Evolutionary conservation across 92 coral and sea anemone species (phyloP), one percentile per base, ranked within the genome.

Genomic region (Palythoa grandiflora): DNA sequence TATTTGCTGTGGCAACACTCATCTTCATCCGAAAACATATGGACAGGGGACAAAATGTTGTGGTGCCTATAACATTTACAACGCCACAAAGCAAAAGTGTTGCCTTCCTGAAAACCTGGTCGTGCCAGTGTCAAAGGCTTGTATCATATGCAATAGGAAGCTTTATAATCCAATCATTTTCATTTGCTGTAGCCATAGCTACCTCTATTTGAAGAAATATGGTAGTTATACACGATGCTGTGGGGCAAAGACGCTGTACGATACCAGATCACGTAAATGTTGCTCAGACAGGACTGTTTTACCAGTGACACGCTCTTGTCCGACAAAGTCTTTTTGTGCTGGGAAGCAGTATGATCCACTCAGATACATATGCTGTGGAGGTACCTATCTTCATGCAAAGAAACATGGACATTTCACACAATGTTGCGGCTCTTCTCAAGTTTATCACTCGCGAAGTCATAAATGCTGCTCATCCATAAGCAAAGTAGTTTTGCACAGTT

Each of bases 321-420:
- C 48, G 17, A 38, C 73, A 40, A 17, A 68, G 48, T 21, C 84
- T 3, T 14, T 79, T 14, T 79, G 84, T 79, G 38, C 60, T 60
- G 84, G 73, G 13, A 63, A 80, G 57, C 54, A 68, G 17, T 80
- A 80, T 48, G 21, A 80, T 20, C 68, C 84, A n/a, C 68, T 37
- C 53, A 80, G 35, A 20, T 20, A 17, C 73, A 80, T 80, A n/a
- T 80, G 84, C 57, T 80, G 84, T 40, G 84, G 73, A 60, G 84
- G 73, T 4, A 80, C n/a, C 3, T 9, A 40, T 19, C 61, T 65
- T 65, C 74, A 65, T 40, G 57, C 37, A 9, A 80, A 38, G 63
- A 80, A 65, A 63, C 19, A 80, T n/a, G 60, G 65, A 47, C 61
- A 80, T 47, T 65, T 80, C 7, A 80, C 85, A 63, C 85, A 80